These are phyloP conservation scores for Montifringilla adamsi DNA, from an alignment of 2,113 vertebrate genomes.

Conservation along the genomic window DNA sequence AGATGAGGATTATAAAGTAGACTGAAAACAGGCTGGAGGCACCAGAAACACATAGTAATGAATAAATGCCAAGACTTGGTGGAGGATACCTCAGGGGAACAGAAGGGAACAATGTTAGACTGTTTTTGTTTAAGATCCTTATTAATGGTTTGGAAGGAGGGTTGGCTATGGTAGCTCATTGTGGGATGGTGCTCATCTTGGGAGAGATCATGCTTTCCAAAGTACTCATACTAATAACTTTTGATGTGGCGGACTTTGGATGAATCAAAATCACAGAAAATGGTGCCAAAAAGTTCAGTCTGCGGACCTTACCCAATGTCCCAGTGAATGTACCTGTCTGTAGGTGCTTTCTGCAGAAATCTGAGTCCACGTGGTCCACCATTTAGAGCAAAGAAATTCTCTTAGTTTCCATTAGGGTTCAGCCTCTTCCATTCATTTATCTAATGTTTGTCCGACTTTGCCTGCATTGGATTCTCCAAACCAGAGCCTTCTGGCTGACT, in stretches of 20 bases:
- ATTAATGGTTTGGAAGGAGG: neutral
- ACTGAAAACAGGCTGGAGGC: slow-evolving; percentile 15
- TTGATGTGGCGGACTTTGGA: neutral
- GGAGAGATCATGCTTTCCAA: neutral
- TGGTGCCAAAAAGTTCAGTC: neutral
- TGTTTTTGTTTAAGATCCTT: slow-evolving; percentile 1
- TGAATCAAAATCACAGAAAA: neutral
- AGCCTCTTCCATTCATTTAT: neutral
- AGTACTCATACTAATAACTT: neutral
- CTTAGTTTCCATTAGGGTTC: neutral
- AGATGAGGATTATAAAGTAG: neutral
- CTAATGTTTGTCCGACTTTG: neutral
- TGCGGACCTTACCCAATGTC: neutral
- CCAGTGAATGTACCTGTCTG: neutral
- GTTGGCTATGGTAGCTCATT: neutral
- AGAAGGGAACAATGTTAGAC: neutral
- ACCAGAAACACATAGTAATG: neutral
- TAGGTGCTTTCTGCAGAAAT: neutral
- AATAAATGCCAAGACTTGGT: slow-evolving; percentile 3
- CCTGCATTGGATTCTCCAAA: neutral
- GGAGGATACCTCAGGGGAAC: slow-evolving; percentile 2
- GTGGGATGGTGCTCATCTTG: neutral
- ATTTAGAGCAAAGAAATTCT: neutral
- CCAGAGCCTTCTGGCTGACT: neutral
- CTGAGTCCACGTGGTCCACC: neutral